Evolutionary conservation across 2,797 vertebrate species (phyloP).

Genomic region (Neoniphon sammara): DNA sequence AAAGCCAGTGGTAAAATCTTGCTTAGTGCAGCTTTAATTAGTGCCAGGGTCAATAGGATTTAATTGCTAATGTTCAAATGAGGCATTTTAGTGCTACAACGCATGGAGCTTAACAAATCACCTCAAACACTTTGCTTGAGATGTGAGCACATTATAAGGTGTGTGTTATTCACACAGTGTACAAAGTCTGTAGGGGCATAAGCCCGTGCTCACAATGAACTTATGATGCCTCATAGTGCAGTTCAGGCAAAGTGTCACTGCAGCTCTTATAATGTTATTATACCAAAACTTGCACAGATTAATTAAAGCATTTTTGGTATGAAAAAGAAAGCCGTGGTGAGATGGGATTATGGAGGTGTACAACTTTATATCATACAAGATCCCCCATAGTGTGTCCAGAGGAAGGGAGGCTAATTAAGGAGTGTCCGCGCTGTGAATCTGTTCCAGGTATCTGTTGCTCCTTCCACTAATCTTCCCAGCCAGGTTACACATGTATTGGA

Average conservation of each 20-base stretch:
- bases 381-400: constrained; percentile 35
- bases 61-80: constrained; percentile 53
- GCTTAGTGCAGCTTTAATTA: constrained; percentile 9
- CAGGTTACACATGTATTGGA: constrained; percentile 40
- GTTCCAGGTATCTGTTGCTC: constrained; percentile 54
- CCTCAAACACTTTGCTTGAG: constrained; percentile 14
- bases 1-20: not conserved
- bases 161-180: constrained; percentile 23
- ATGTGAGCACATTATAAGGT: constrained; percentile 6
- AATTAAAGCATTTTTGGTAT: not conserved
- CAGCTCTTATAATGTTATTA: not conserved
- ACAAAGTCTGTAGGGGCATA: not conserved
- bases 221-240: constrained; percentile 38
- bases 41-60: not conserved
- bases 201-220: not conserved
- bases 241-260: constrained; percentile 23
- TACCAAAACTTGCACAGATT: too few species aligned
- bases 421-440: constrained; percentile 26
- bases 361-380: not conserved
- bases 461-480: constrained; percentile 43
- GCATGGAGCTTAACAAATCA: constrained; percentile 42
- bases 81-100: constrained; percentile 44
- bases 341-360: not conserved
- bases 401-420: constrained; percentile 51
- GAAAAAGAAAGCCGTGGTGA: not conserved